Evolutionary conservation across 2,797 vertebrate genomes (phyloP).

Genomic region (Acanthurus leucopareius): DNA sequence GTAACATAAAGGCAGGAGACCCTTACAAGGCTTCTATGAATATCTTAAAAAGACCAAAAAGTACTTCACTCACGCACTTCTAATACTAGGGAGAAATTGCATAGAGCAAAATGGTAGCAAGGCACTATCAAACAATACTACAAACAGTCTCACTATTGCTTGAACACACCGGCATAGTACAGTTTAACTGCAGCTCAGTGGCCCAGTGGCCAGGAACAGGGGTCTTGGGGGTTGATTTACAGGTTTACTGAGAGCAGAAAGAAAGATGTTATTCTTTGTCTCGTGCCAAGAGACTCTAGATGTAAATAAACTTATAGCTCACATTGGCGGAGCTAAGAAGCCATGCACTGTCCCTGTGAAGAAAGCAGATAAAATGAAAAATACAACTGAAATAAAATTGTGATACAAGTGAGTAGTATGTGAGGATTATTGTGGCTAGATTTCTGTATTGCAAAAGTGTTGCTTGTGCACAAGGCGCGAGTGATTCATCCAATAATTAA

Average conservation of each 20-base stretch:
- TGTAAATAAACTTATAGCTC: background rate
- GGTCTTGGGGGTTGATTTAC: too few relatives aligned
- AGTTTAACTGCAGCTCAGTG: too few relatives aligned
- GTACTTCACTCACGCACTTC: too few relatives aligned
- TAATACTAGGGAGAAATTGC: too few relatives aligned
- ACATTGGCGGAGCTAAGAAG: background rate
- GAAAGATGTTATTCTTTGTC: background rate
- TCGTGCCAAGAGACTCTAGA: background rate
- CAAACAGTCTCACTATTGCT: too few relatives aligned
- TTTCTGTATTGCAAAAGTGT: conserved; percentile 82
- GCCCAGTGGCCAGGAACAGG: too few relatives aligned
- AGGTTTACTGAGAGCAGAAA: background rate
- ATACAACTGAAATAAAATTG: background rate
- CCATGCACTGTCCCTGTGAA: background rate
- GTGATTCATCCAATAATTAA: conserved; percentile 88
- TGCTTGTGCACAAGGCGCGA: conserved; percentile 73
- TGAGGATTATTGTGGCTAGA: conserved; percentile 87
- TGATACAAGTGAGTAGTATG: conserved; percentile 84
- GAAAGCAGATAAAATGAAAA: background rate
- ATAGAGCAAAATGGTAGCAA: too few relatives aligned
- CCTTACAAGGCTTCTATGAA: too few relatives aligned
- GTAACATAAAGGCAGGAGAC: too few relatives aligned
- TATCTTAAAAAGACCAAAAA: too few relatives aligned
- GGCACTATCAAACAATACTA: too few relatives aligned
- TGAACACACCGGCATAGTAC: too few relatives aligned